phyloP scores from a whole-genome alignment of 2,888 invertebrate genomes.

The Ypsolopha sequella region DNA sequence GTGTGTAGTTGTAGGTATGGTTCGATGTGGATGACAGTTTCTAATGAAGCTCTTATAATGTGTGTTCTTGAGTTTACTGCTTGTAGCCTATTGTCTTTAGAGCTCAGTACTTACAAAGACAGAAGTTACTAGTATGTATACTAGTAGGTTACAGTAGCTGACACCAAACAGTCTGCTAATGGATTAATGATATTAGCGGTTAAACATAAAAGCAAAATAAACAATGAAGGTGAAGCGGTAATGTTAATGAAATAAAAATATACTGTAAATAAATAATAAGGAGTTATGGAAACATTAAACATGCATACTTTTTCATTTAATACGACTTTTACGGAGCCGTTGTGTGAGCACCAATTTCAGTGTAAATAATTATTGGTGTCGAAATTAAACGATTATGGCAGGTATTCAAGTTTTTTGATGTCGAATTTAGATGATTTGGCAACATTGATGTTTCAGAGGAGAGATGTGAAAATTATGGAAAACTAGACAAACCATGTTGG shows the following conservation, averaged over 20 bases:
- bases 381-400: slow-evolving; percentile 7
- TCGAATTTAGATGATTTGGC: background rate
- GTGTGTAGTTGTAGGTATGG: too few relatives aligned
- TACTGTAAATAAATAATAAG: background rate
- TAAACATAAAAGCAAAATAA: background rate
- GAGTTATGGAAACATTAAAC: background rate
- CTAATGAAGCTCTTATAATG: too few relatives aligned
- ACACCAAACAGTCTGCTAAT: too few relatives aligned
- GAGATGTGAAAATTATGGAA: too few relatives aligned
- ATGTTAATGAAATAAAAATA: background rate
- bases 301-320: background rate
- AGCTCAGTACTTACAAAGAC: too few relatives aligned
- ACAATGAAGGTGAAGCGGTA: background rate
- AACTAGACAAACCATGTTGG: too few relatives aligned
- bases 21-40: too few relatives aligned
- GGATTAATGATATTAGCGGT: background rate
- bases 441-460: too few relatives aligned
- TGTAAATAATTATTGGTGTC: slow-evolving; percentile 45
- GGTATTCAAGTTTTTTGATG: background rate
- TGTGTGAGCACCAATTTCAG: slow-evolving; percentile 28
- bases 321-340: background rate
- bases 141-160: too few relatives aligned
- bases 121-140: too few relatives aligned
- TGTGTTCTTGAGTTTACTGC: too few relatives aligned
- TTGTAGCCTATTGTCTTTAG: too few relatives aligned